Evolutionary conservation across 2,113 vertebrate species (phyloP).

Genomic region (Hiodon tergisus): DNA sequence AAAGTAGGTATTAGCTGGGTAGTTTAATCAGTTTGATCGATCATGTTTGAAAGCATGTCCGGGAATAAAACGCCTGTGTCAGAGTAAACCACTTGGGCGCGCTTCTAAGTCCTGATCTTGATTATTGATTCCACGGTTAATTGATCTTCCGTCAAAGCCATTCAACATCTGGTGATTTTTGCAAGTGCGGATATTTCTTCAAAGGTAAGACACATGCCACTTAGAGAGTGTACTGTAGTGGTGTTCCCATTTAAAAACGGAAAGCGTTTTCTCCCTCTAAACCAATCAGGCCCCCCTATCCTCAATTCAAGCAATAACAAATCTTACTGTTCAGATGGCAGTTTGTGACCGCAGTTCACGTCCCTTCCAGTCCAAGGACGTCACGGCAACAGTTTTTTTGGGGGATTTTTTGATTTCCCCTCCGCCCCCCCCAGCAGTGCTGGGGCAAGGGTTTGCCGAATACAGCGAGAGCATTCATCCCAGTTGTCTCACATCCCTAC

Average conservation of each 20-base stretch:
- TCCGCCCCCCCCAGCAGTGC: background rate
- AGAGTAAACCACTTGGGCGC: no score
- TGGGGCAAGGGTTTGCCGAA: background rate
- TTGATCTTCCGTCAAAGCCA: no score
- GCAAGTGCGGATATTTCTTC: background rate
- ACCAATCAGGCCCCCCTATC: background rate
- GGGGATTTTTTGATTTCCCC: background rate
- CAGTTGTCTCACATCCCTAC: constrained; percentile 33
- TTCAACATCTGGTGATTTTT: no score
- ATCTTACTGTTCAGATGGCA: background rate
- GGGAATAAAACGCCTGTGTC: no score
- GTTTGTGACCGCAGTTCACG: background rate
- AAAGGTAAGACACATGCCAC: background rate
- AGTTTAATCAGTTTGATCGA: no score
- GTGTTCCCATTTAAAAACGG: background rate
- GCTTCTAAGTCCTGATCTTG: no score
- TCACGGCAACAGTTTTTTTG: background rate
- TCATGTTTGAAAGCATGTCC: no score
- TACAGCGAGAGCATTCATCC: constrained; percentile 14
- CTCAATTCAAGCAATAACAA: background rate
- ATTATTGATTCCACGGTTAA: no score
- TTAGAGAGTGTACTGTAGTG: no score
- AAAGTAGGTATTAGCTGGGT: no score
- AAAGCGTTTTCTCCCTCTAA: background rate
- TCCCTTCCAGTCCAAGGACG: background rate